Percentiles rank a stretch among this genome's conserved stretches.
Conservation (phyloP, 1,140 invertebrate genomes). For the Anastatus disparis region DNA sequence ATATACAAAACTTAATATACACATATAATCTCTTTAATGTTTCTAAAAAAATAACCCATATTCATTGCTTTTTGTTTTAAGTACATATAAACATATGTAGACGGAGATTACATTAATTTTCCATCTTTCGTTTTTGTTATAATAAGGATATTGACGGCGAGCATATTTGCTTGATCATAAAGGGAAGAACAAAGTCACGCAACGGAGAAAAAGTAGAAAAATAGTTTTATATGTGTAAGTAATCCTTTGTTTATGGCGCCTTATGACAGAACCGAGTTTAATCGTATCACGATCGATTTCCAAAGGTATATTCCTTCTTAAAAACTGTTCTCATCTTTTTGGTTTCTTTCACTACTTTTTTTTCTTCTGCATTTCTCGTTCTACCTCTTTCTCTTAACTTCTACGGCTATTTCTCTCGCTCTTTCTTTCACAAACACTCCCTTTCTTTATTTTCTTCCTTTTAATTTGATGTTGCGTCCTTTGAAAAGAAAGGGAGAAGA, state of each 20-base stretch:
- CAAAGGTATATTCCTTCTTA: background rate
- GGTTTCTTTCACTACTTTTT: conserved; percentile 1
- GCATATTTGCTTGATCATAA: background rate
- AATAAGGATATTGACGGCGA: conserved; percentile 6
- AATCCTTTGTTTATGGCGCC: conserved; percentile 11
- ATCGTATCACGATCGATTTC: conserved; percentile 17
- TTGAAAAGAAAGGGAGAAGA: background rate
- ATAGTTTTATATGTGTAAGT: background rate
- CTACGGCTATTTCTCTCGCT: background rate
- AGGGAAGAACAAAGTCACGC: background rate
- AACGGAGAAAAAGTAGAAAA: too few species aligned
- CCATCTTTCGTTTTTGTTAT: too few species aligned
- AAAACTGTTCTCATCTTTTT: background rate
- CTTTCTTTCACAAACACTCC: background rate
- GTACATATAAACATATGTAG: too few species aligned
- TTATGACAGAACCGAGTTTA: background rate
- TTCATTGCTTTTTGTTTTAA: too few species aligned
- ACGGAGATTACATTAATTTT: too few species aligned
- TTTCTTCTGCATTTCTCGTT: background rate
- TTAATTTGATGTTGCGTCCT: background rate
- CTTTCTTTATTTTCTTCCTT: background rate
- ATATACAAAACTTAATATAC: too few species aligned
- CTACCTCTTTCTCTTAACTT: background rate
- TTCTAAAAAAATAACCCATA: too few species aligned
- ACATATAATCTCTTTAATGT: too few species aligned